phyloP scores from a whole-genome alignment of 2,113 vertebrate genomes.

The Symphodus melops region DNA sequence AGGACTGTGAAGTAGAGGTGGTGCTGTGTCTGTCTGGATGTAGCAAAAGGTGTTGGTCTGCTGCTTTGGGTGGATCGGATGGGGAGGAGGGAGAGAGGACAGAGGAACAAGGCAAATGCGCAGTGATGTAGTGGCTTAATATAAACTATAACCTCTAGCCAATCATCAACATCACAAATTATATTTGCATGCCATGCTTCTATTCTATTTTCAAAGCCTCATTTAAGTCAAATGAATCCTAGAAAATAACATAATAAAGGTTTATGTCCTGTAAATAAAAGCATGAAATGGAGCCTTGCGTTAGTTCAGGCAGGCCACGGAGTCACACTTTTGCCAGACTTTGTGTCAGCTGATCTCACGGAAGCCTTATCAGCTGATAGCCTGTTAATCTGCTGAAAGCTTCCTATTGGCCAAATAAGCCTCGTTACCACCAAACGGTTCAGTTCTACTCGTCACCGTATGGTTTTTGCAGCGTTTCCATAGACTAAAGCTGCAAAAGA shows the following conservation, averaged over 20 bases:
- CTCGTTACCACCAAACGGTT: no score
- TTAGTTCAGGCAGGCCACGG: no score
- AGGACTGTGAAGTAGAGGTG: constrained; percentile 32
- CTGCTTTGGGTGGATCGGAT: constrained; percentile 1
- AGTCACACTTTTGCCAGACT: no score
- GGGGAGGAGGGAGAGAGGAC: neutral
- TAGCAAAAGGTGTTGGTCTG: constrained; percentile 32
- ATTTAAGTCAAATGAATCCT: neutral
- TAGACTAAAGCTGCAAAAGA: no score
- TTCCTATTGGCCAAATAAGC: no score
- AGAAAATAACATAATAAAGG: neutral
- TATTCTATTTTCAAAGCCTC: neutral
- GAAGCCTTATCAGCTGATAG: no score
- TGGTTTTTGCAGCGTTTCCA: no score
- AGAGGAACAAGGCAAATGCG: neutral
- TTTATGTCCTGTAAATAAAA: constrained; percentile 1
- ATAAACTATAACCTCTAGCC: constrained; percentile 46
- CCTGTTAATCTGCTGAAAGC: no score
- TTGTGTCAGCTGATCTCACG: no score
- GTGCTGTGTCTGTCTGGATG: constrained; percentile 35
- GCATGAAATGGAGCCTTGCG: constrained; percentile 18
- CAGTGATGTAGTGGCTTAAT: constrained; percentile 40
- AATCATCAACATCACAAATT: constrained; percentile 27
- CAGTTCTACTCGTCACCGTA: no score
- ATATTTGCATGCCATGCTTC: constrained; percentile 5